Evolutionary conservation across 2,888 invertebrate species (phyloP).

Genomic region (Diplazon laetatorius): DNA sequence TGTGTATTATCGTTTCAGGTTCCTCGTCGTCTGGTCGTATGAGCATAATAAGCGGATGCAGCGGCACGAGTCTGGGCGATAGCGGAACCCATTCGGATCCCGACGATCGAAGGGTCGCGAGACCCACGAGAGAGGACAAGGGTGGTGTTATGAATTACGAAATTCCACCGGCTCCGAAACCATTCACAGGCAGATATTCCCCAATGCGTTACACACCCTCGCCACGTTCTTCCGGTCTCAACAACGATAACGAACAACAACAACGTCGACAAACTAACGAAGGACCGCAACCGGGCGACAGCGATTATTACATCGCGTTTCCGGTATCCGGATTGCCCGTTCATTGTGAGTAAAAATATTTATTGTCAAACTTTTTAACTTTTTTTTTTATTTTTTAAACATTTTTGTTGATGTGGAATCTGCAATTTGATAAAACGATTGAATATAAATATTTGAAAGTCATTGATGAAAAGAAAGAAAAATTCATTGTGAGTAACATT

Average conservation of each 20-base stretch:
- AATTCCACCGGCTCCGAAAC: conserved; percentile 84
- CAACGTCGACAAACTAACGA: conserved; percentile 66
- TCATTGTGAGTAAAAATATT: conserved; percentile 80
- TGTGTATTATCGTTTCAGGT: no score
- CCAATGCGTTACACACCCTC: conserved; percentile 71
- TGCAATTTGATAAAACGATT: no score
- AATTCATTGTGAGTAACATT: no score
- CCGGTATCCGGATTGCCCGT: conserved; percentile 84
- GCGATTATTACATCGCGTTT: conserved; percentile 84
- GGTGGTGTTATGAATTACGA: conserved; percentile 82
- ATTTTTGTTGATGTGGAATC: no score
- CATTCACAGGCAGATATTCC: conserved; percentile 79
- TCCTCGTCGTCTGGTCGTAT: conserved; percentile 91
- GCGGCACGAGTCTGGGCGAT: conserved; percentile 91
- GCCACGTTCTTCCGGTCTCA: conserved; percentile 67
- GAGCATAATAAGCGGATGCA: conserved; percentile 89
- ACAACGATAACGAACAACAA: conserved; percentile 61
- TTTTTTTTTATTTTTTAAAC: no score
- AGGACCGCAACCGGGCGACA: conserved; percentile 70
- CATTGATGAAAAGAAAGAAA: no score
- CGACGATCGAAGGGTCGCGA: conserved; percentile 87
- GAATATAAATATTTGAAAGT: no score
- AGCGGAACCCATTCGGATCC: conserved; percentile 93
- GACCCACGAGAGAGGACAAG: conserved; percentile 73
- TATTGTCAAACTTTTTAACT: no score